Evolutionary conservation across 2,888 invertebrate genomes (phyloP).

Genomic region (Microctonus hyperodae): DNA sequence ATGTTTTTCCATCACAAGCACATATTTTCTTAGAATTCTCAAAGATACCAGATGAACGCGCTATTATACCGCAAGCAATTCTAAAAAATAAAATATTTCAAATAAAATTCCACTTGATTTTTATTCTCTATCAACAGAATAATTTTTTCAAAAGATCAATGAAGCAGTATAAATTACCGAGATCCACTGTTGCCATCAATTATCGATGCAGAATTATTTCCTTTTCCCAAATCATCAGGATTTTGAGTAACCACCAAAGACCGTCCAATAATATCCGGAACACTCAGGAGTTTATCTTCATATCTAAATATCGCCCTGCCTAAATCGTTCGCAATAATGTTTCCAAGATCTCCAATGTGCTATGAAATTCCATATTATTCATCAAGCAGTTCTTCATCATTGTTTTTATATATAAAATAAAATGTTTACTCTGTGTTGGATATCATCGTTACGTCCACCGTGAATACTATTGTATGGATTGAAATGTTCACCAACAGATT

Average conservation of each 20-base stretch:
- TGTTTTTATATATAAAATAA: background rate
- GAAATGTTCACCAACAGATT: constrained; percentile 71
- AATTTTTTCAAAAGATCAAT: constrained; percentile 16
- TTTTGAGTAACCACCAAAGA: constrained; percentile 76
- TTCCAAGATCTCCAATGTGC: constrained; percentile 74
- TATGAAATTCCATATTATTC: constrained; percentile 40
- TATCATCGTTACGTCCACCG: constrained; percentile 64
- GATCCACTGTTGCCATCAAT: constrained; percentile 72
- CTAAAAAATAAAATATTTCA: no score
- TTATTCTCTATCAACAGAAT: background rate
- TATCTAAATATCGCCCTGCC: constrained; percentile 74
- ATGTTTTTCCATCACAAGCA: constrained; percentile 86
- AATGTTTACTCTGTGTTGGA: constrained; percentile 59
- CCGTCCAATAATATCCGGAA: constrained; percentile 79
- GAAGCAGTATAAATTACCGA: constrained; percentile 62
- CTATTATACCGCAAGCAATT: constrained; percentile 86
- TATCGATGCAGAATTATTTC: constrained; percentile 64
- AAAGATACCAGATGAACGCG: constrained; percentile 85
- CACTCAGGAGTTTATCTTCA: constrained; percentile 69
- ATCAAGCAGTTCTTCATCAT: background rate
- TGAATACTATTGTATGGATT: constrained; percentile 66
- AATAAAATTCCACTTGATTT: no score
- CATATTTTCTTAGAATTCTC: constrained; percentile 88
- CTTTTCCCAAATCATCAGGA: constrained; percentile 70
- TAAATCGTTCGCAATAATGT: constrained; percentile 67